Base-by-base conservation (phyloP, 2,888 invertebrate genomes). In the Coleophora flavipennella region DNA sequence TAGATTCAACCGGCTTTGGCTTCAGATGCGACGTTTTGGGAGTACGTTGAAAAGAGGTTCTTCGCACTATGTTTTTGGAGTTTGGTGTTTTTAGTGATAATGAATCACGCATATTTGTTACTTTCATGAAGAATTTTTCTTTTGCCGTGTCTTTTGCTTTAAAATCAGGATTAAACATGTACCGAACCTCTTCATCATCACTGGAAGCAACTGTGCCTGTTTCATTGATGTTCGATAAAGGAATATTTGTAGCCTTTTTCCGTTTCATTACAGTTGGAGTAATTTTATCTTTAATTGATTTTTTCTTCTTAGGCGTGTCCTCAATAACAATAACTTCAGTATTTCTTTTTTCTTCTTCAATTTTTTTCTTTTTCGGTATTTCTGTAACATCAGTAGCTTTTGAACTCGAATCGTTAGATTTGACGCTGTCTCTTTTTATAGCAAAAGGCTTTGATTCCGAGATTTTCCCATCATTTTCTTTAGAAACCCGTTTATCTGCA, bases 121-220 rank as follows among this genome's bases (percentile, higher is more conserved):
- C 67, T 53, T 73, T 75, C 72, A 76, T 67, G 41, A 81, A 83
- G 10, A 63, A 49, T 49, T 75, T 76, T 3, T 53, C 59, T 49
- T 71, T 72, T 0, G 46, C 39, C 2, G 55, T 54, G 7, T 69
- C 63, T 1, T 71, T 67, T 2, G 52, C 48, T 55, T 68, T 68
- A 41, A 67, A 75, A 42, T 78, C 58, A 2, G 84, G 84, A 43
- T 83, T 83, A 0, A 83, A 50, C 84, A 84, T 84, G 46, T 84
- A 84, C 29, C 81, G 59, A 2, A 78, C 55, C 40, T 81, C 83
- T 27, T 83, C 80, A 4, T 81, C 81, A 27, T 83, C 83, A 31
- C 73, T 79, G 0, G 66, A 64, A 42, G 74, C 71, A 1, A 50
- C 43, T 1, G 44, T 34, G 55, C 49, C 41, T 10, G 28, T 44